Percentiles rank a stretch among this genome's conserved stretches.
Evolutionary conservation across 2,888 invertebrate species (phyloP).

Genomic region (Heterodera filipjevi): DNA sequence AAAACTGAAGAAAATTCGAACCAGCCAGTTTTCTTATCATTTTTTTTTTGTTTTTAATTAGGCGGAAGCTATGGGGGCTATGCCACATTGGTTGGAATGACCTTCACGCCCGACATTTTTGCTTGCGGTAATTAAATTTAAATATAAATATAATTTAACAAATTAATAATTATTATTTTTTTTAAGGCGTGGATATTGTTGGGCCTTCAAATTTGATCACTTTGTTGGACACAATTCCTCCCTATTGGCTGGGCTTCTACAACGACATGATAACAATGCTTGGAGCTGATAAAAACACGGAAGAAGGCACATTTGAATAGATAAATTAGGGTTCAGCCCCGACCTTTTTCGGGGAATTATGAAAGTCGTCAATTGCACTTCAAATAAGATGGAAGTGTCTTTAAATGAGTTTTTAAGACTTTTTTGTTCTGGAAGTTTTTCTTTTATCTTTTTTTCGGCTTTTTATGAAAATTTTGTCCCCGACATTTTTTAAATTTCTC

Average conservation of each 20-base stretch:
- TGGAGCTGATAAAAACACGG: slow-evolving; percentile 47
- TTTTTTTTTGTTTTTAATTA: slow-evolving; percentile 2
- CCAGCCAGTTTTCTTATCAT: background rate
- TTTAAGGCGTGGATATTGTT: slow-evolving; percentile 56
- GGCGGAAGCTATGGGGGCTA: slow-evolving; percentile 62
- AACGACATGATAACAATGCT: slow-evolving; percentile 61
- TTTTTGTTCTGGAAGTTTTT: too few relatives aligned
- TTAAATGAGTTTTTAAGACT: too few relatives aligned
- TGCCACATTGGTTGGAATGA: slow-evolving; percentile 62
- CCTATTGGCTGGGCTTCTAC: slow-evolving; percentile 63
- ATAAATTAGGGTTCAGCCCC: too few relatives aligned
- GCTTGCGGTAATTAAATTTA: slow-evolving; percentile 54
- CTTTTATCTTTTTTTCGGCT: too few relatives aligned
- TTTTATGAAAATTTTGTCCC: too few relatives aligned
- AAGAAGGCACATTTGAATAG: slow-evolving; percentile 34
- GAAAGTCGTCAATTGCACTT: too few relatives aligned
- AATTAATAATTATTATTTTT: background rate
- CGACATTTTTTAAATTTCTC: too few relatives aligned
- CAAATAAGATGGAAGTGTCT: too few relatives aligned
- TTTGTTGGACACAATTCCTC: slow-evolving; percentile 62
- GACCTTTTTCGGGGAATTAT: too few relatives aligned
- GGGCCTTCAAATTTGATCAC: slow-evolving; percentile 63
- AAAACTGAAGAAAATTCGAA: too few relatives aligned
- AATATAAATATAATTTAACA: background rate
- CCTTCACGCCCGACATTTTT: slow-evolving; percentile 63